A percentile compares a stretch with the other conserved stretches of the same genome.
phyloP scores from a whole-genome alignment of 2,113 vertebrate genomes.

The Mirza zaza region DNA sequence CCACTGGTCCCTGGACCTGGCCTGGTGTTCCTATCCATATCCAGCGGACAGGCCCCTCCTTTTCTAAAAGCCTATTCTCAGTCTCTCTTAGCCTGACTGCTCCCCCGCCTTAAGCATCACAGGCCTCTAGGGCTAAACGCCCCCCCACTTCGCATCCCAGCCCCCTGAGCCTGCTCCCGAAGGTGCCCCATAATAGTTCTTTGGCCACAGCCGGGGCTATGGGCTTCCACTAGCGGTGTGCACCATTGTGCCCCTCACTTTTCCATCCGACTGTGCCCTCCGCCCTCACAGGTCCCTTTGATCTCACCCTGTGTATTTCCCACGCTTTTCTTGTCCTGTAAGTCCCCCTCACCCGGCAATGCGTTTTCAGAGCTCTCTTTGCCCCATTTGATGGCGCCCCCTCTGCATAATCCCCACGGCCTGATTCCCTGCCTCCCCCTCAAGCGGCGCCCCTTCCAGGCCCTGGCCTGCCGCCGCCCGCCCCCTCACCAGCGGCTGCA shows the following conservation, averaged over 20 bases:
- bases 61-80: constrained; percentile 9
- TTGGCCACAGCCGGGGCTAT: not conserved
- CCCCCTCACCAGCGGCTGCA: constrained; percentile 93
- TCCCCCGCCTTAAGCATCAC: constrained; percentile 33
- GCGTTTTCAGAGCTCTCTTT: constrained; percentile 9
- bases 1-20: not conserved
- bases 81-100: not conserved
- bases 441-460: constrained; percentile 48
- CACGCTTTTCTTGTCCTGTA: not conserved
- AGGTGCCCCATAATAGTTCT: not conserved
- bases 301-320: not conserved
- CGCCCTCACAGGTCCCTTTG: not conserved
- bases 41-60: not conserved
- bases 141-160: not conserved
- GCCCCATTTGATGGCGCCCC: not conserved
- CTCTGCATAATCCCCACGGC: constrained; percentile 16
- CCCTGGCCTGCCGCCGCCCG: constrained; percentile 63
- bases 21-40: not conserved
- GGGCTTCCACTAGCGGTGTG: constrained; percentile 8
- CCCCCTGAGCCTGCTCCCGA: not conserved
- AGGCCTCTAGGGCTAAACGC: constrained; percentile 58
- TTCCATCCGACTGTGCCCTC: not conserved
- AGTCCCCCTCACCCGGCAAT: not conserved
- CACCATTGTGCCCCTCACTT: constrained; percentile 39
- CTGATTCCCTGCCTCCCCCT: constrained; percentile 34